Evolutionary conservation across 92 coral and sea anemone species (phyloP).

Genomic region (Ricordea florida): DNA sequence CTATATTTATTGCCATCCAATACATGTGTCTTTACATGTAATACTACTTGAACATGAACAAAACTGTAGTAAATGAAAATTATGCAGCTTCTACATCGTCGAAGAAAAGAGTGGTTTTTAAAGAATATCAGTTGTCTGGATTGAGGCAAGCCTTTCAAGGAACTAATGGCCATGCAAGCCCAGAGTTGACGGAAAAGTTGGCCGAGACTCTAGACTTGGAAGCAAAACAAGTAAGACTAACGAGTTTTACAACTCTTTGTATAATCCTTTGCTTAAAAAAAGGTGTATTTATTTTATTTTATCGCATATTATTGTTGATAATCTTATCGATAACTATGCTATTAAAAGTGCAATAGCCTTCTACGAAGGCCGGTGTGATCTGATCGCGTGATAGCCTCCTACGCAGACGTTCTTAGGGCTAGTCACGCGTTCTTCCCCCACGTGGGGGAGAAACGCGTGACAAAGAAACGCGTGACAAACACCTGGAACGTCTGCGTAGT

Average conservation of each 20-base stretch:
- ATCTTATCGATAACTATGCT: neutral
- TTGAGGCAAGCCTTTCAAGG: slow-evolving; percentile 6
- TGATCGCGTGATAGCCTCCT: neutral
- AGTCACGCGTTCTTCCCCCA: neutral
- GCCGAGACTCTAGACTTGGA: slow-evolving; percentile 11
- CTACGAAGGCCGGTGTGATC: neutral
- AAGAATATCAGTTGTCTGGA: slow-evolving; percentile 4
- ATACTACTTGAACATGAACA: neutral
- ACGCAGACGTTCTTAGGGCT: neutral
- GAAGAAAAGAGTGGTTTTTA: slow-evolving; percentile 6
- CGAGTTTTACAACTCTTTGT: slow-evolving; percentile 3
- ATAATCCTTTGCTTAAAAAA: neutral
- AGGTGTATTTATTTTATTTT: slow-evolving; percentile 1
- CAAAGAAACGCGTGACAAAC: neutral
- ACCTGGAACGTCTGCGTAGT: neutral
- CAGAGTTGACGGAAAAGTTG: slow-evolving; percentile 2
- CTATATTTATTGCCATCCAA: neutral
- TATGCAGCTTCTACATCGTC: slow-evolving; percentile 1
- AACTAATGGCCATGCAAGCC: slow-evolving; percentile 3
- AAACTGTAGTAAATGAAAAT: neutral
- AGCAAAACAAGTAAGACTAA: neutral
- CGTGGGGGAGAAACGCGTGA: neutral
- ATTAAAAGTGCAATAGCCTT: neutral
- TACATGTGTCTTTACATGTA: neutral
- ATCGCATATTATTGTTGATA: neutral